Base-by-base conservation (phyloP, 1,140 invertebrate genomes). In the Laodelphax striatellus region DNA sequence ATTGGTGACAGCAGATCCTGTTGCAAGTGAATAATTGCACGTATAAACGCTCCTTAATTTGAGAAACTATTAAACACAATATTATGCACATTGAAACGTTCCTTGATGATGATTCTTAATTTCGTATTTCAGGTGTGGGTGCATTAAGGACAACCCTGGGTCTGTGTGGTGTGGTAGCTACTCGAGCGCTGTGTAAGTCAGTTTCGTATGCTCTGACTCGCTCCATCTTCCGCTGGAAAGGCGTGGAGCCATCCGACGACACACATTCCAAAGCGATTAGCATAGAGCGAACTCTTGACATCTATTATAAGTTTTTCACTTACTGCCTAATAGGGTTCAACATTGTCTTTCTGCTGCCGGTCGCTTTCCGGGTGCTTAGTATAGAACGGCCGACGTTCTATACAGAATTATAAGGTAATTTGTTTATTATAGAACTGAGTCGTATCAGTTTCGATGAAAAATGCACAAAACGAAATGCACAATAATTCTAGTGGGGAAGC, bases 301-400 rank as follows among this genome's bases (percentile, higher is more conserved):
- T 92, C 57, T 79, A 84, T 57, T 87, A 86, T 68, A 93, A 90
- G 72, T 93, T 88, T 70, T 75, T 92, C 41, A 83, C 82, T 53
- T 91, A 86, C 69, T 80, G 80, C 17, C 77, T 84, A 65, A 83
- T 92, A 53, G 89, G 88, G 14, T 79, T 90, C 70, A 83, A 84
- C 71, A 85, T 84, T 3, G 77, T 86, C 6, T 90, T 85, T 73
- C 67, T 88, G n/a, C 76, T 89, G 62, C 91, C 92, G 5, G 82
- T 83, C 65, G 76, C 90, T 5, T 94, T 94, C 72, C 76, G 81
- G 46, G 73, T 84, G 55, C 71, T 93, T 24, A 79, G 79, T 52
- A 89, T 94, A 61, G 87, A 89, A 70, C 72, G 90, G 67, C 82
- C 83, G 0, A 86, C 87, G 2, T 91, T 90, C 76, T 91, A 88